These are phyloP conservation scores for Magallana angulata DNA, from an alignment of 1,140 invertebrate genomes.

Conservation along the genomic window DNA sequence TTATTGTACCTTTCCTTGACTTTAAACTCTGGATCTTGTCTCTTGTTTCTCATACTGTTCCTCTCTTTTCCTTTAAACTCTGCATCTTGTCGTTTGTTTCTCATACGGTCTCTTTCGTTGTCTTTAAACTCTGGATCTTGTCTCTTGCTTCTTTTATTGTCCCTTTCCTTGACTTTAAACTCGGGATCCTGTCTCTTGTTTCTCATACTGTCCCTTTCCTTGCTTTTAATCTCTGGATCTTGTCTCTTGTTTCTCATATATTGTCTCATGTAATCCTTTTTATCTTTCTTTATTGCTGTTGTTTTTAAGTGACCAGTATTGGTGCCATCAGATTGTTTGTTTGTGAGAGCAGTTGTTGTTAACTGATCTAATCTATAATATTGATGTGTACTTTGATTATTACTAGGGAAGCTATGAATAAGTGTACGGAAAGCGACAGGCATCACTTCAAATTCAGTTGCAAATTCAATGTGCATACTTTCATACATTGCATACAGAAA, in stretches of 20 bases:
- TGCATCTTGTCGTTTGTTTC: no score
- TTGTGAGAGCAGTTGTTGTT: neutral
- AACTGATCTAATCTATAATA: neutral
- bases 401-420: neutral
- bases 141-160: no score
- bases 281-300: slow-evolving; percentile 35
- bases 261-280: slow-evolving; percentile 11
- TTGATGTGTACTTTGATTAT: slow-evolving; percentile 26
- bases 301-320: neutral
- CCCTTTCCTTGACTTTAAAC: no score
- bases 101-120: no score
- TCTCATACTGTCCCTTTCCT: no score
- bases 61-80: no score
- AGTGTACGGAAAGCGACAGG: neutral
- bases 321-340: neutral
- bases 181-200: no score
- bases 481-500: slow-evolving; percentile 33
- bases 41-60: neutral
- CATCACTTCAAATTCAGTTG: slow-evolving; percentile 35
- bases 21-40: neutral
- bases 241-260: neutral
- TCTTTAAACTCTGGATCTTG: no score
- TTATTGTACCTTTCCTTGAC: neutral
- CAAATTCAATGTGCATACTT: slow-evolving; percentile 1
- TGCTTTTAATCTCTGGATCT: no score